phyloP scores from a whole-genome alignment of 2,888 invertebrate species.

The Tricholauxania praeusta region DNA sequence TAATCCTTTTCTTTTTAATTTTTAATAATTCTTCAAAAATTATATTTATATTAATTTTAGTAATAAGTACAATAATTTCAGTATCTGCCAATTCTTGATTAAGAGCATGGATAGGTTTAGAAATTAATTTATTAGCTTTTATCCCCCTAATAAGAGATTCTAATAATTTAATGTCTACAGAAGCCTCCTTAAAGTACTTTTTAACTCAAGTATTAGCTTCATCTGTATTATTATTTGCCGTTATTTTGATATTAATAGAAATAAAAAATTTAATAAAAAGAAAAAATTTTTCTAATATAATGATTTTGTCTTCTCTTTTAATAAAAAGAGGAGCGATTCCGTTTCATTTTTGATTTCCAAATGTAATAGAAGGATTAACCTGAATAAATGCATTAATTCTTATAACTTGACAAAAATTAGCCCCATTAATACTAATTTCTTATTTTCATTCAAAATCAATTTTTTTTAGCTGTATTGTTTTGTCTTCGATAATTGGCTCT shows the following conservation, averaged over 20 bases:
- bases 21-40: constrained; percentile 68
- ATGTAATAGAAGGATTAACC: constrained; percentile 72
- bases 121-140: constrained; percentile 75
- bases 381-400: constrained; percentile 72
- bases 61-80: constrained; percentile 69
- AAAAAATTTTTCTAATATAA: constrained; percentile 56
- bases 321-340: constrained; percentile 73
- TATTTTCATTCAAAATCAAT: constrained; percentile 69
- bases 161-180: constrained; percentile 69
- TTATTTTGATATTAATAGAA: constrained; percentile 60
- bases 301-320: constrained; percentile 67
- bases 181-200: constrained; percentile 75
- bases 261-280: constrained; percentile 59
- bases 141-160: constrained; percentile 71
- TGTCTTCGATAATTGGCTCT: constrained; percentile 69
- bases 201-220: constrained; percentile 73
- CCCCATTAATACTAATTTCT: constrained; percentile 72
- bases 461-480: constrained; percentile 68
- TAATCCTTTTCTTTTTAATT: constrained; percentile 71
- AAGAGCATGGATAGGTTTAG: constrained; percentile 73
- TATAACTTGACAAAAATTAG: constrained; percentile 76
- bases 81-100: constrained; percentile 69
- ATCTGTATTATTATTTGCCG: constrained; percentile 69
- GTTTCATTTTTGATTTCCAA: constrained; percentile 74
- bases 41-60: constrained; percentile 71